Conservation (phyloP, 1,140 invertebrate species). For the Diploscapter pachys region DNA sequence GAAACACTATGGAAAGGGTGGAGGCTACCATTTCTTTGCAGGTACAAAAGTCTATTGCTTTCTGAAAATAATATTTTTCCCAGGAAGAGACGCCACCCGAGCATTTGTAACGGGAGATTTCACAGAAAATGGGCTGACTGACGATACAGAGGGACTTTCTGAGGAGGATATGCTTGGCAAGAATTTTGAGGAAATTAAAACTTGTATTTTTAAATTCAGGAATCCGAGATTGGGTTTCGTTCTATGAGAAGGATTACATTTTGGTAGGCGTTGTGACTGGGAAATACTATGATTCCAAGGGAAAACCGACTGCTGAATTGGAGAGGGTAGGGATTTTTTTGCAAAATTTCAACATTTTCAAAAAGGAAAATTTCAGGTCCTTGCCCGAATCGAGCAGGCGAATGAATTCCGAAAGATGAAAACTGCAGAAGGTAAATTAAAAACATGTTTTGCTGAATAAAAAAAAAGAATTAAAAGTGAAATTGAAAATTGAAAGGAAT, state of each 20-base stretch:
- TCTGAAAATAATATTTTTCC: conserved; percentile 49
- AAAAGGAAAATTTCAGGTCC: conserved; percentile 22
- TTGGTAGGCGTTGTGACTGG: conserved; percentile 74
- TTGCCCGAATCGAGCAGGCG: conserved; percentile 34
- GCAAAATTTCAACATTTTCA: background rate
- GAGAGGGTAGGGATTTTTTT: conserved; percentile 57
- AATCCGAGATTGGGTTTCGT: conserved; percentile 75
- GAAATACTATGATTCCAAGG: conserved; percentile 77
- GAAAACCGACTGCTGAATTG: conserved; percentile 71
- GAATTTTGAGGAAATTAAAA: background rate
- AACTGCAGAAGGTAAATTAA: conserved; percentile 36
- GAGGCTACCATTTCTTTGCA: conserved; percentile 65
- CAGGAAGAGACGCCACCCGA: conserved; percentile 79
- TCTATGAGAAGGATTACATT: conserved; percentile 75
- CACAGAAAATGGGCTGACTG: conserved; percentile 70
- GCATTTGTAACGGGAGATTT: conserved; percentile 89
- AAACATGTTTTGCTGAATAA: too few species aligned
- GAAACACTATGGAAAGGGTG: conserved; percentile 72
- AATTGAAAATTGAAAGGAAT: too few species aligned
- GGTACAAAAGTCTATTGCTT: conserved; percentile 43
- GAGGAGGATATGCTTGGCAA: conserved; percentile 67
- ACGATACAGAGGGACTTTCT: conserved; percentile 73
- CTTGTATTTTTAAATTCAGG: conserved; percentile 42
- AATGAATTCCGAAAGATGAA: conserved; percentile 36
- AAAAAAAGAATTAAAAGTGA: too few species aligned